These are phyloP conservation scores for Whitmania pigra DNA, from an alignment of 1,140 invertebrate genomes.

Conservation along the genomic window DNA sequence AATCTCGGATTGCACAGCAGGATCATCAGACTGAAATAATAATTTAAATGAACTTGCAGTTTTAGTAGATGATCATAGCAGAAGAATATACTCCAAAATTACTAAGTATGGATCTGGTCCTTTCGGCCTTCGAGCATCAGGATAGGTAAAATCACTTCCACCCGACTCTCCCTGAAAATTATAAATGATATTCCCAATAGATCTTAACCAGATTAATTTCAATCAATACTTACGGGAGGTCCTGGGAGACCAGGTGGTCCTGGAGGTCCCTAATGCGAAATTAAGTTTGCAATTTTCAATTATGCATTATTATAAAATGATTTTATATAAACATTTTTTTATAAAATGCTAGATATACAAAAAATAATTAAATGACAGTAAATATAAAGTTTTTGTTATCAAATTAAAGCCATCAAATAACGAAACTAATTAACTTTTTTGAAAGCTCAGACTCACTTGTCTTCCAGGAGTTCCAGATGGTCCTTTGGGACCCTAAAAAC, in stretches of 20 bases:
- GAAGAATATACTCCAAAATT: slow-evolving; percentile 17
- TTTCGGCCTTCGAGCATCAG: slow-evolving; percentile 37
- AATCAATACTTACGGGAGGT: slow-evolving; percentile 52
- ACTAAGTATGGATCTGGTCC: slow-evolving; percentile 59
- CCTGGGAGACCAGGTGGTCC: slow-evolving; percentile 71
- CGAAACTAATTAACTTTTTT: no score
- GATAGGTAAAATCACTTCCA: no score
- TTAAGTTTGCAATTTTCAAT: no score
- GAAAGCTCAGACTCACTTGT: background rate
- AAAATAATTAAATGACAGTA: no score
- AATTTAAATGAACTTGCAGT: background rate
- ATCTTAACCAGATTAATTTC: no score
- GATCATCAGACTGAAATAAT: slow-evolving; percentile 9
- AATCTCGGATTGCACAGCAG: background rate
- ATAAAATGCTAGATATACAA: no score
- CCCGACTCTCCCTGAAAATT: no score
- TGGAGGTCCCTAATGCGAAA: slow-evolving; percentile 44
- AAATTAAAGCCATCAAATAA: no score
- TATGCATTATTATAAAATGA: no score
- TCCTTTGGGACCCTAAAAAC: slow-evolving; percentile 4
- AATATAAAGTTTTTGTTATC: no score
- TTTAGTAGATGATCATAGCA: background rate
- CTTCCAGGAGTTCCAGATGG: background rate
- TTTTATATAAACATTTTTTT: no score
- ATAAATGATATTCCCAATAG: no score